Conservation (phyloP, 1,140 invertebrate genomes). For the Sitodiplosis mosellana region DNA sequence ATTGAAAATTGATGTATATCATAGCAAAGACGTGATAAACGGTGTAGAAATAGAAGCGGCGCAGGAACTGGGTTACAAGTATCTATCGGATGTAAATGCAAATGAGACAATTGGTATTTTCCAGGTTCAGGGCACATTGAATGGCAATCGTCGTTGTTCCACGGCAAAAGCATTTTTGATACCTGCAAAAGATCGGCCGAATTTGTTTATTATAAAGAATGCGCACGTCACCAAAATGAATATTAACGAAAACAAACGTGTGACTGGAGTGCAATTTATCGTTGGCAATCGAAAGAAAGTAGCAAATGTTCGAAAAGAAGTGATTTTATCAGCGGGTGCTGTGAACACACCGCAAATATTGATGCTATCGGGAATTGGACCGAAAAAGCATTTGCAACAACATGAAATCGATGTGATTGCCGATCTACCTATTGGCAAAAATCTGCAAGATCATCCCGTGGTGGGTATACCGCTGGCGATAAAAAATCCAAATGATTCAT, state of each 20-base stretch:
- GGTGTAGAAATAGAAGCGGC: background rate
- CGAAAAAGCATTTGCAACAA: conserved; percentile 38
- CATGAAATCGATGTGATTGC: conserved; percentile 35
- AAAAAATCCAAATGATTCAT: too few species aligned
- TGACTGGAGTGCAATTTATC: conserved; percentile 11
- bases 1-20: background rate
- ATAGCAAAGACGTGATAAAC: background rate
- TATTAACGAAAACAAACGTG: conserved; percentile 13
- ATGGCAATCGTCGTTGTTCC: conserved; percentile 50
- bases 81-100: conserved; percentile 3
- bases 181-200: conserved; percentile 36
- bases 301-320: conserved; percentile 37
- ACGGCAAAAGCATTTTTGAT: conserved; percentile 76
- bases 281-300: conserved; percentile 17
- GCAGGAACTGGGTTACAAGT: background rate
- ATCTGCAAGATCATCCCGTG: conserved; percentile 41
- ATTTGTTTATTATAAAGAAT: conserved; percentile 33
- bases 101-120: background rate
- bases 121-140: conserved; percentile 35
- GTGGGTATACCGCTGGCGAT: conserved; percentile 29
- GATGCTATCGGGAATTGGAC: conserved; percentile 58
- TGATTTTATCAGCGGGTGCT: conserved; percentile 45
- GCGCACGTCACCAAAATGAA: conserved; percentile 26
- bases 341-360: conserved; percentile 50
- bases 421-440: conserved; percentile 41